Evolutionary conservation across 2,113 vertebrate species (phyloP).

Genomic region (Upupa epops): DNA sequence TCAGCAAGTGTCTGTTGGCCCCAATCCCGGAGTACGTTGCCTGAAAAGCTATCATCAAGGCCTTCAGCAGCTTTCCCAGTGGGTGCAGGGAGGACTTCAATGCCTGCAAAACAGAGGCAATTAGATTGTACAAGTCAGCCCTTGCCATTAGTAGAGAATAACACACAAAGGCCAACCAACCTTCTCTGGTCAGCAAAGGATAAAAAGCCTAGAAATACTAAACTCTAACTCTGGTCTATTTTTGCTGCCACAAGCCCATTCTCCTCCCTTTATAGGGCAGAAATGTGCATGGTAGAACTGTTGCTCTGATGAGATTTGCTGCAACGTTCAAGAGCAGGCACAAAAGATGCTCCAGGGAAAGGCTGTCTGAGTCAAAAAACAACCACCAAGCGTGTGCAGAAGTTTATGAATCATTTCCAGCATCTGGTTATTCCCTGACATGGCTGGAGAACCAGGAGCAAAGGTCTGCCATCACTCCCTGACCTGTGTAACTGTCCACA

Average conservation of each 20-base stretch:
- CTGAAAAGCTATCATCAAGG: slow-evolving; percentile 70
- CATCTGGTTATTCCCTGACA: background rate
- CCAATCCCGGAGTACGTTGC: slow-evolving; percentile 72
- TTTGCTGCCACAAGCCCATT: background rate
- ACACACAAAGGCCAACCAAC: background rate
- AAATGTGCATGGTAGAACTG: background rate
- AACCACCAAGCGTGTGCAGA: background rate
- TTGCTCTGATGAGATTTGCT: background rate
- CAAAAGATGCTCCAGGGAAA: background rate
- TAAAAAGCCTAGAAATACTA: background rate
- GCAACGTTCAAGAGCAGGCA: background rate
- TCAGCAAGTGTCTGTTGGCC: slow-evolving; percentile 76
- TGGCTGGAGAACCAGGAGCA: background rate
- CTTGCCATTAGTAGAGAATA: background rate
- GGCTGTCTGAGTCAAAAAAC: background rate
- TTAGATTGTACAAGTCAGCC: background rate
- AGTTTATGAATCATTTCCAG: background rate
- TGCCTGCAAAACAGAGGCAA: slow-evolving; percentile 40
- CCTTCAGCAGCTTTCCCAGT: slow-evolving; percentile 71
- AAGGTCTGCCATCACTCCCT: background rate
- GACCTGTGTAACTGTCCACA: background rate
- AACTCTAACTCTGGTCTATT: background rate
- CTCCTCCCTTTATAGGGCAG: background rate
- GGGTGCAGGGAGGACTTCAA: slow-evolving; percentile 71
- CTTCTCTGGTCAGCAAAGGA: background rate